Evolutionary conservation across 2,113 vertebrate species (phyloP).

Genomic region (Stictonetta naevosa): DNA sequence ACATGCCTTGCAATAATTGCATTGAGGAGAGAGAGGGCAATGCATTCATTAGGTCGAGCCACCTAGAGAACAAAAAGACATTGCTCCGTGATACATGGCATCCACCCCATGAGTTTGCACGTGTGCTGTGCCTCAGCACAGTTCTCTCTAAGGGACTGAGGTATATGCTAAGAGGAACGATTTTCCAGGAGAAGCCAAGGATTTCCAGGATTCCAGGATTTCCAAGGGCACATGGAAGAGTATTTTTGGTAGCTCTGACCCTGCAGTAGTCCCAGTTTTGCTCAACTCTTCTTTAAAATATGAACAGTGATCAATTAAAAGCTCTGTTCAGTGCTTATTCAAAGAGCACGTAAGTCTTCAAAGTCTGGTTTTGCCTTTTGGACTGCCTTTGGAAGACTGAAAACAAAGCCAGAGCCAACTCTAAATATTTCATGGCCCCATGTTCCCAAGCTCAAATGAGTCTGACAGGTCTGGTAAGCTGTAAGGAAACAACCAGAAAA

Average conservation of each 20-base stretch:
- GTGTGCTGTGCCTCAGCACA: background rate
- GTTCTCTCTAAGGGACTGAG: background rate
- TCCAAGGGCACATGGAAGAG: background rate
- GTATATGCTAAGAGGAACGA: background rate
- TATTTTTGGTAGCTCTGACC: background rate
- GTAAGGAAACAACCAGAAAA: background rate
- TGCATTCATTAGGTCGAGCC: fast-evolving
- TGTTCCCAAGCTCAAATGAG: background rate
- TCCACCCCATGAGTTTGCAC: fast-evolving
- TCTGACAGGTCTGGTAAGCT: background rate
- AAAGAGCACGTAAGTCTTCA: background rate
- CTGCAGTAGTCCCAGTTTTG: background rate
- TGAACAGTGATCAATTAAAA: slow-evolving; percentile 1
- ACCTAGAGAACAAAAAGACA: fast-evolving
- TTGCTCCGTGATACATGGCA: fast-evolving
- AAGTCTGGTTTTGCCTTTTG: background rate
- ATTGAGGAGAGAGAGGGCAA: background rate
- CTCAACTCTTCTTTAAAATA: background rate
- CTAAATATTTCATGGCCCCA: slow-evolving; percentile 21
- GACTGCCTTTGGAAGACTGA: background rate
- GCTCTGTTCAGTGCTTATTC: background rate
- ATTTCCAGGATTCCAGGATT: no score
- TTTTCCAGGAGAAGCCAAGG: background rate
- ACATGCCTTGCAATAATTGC: background rate
- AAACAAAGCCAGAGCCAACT: slow-evolving; percentile 30